Base-by-base conservation (phyloP, 2,797 vertebrate genomes). In the Ptychobarbus kaznakovi region DNA sequence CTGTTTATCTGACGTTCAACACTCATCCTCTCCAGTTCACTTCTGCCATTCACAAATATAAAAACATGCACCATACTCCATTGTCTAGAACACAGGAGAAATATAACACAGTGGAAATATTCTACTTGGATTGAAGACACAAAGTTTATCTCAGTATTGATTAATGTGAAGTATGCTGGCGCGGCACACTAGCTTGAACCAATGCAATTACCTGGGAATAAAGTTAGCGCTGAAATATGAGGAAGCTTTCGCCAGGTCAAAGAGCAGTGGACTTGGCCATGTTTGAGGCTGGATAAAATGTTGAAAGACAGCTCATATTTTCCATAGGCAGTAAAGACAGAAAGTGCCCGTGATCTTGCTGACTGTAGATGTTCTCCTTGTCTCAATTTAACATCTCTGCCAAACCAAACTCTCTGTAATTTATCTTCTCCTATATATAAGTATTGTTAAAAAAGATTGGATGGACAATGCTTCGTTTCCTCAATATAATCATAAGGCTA, bases 11-110 rank as follows among this genome's bases (percentile, higher is more conserved):
- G 68, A 75, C 63, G 58, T 58, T 75, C 66, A 49, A 13, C 11
- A 51, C 70, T 78, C 61, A 93, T 12, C 92, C 91, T 42, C 70
- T 89, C 78, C 44, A 93, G 88, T 69, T 42, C 25, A 44, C 9
- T 5, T 90, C 93, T 94, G 87, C 3, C 0, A 77, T 68, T 35
- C 80, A 74, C 72, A 89, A 77, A 89, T 25, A 80, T 32, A 25
- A 49, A 69, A 72, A 38, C 53, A 73, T 53, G 44, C 40, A 28
- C 78, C 25, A 13, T 32, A 12, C 13, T 6, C 12, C n/a, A 20
- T 16, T 44, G 74, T 78, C 56, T 28, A 28, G 53, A 78, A 65
- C 53, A 44, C 63, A 32, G 10, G 18, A 70, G 28, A 80, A 86
- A 80, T 65, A 32, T 18, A 65, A 63, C 61, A 80, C 53, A 56